Conservation (phyloP, 2,113 vertebrate genomes). For the Oncorhynchus clarkii region DNA sequence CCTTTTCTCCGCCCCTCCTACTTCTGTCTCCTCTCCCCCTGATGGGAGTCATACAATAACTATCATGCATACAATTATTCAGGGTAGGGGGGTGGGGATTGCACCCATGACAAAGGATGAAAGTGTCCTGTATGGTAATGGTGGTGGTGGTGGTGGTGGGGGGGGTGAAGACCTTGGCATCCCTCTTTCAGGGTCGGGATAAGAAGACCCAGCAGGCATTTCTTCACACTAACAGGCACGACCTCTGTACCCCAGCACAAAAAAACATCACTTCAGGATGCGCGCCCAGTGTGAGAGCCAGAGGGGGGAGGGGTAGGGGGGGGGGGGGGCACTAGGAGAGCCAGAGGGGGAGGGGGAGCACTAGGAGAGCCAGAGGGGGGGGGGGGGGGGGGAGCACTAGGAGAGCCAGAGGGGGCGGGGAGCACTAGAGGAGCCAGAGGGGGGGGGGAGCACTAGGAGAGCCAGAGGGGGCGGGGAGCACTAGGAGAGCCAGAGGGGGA, state of each 20-base stretch:
- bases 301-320: slow-evolving; percentile 33
- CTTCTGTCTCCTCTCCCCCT: neutral
- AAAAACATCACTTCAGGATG: slow-evolving; percentile 75
- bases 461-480: no score
- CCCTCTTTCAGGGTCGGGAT: slow-evolving; percentile 69
- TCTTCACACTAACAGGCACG: slow-evolving; percentile 74
- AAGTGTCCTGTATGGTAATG: slow-evolving; percentile 78
- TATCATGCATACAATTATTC: slow-evolving; percentile 89
- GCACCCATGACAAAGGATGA: slow-evolving; percentile 86
- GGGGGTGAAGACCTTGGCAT: slow-evolving; percentile 71
- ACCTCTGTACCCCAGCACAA: slow-evolving; percentile 73
- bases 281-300: slow-evolving; percentile 65
- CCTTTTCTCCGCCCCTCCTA: slow-evolving; percentile 11
- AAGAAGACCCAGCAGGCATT: slow-evolving; percentile 75
- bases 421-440: no score
- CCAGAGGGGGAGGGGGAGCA: no score
- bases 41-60: slow-evolving; percentile 72
- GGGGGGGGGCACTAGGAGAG: no score
- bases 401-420: no score
- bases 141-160: slow-evolving; percentile 46
- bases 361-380: no score
- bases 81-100: slow-evolving; percentile 80
- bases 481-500: no score
- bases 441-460: no score
- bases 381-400: no score